Base-by-base conservation (phyloP, 1,140 invertebrate genomes). In the Laupala kohalensis region DNA sequence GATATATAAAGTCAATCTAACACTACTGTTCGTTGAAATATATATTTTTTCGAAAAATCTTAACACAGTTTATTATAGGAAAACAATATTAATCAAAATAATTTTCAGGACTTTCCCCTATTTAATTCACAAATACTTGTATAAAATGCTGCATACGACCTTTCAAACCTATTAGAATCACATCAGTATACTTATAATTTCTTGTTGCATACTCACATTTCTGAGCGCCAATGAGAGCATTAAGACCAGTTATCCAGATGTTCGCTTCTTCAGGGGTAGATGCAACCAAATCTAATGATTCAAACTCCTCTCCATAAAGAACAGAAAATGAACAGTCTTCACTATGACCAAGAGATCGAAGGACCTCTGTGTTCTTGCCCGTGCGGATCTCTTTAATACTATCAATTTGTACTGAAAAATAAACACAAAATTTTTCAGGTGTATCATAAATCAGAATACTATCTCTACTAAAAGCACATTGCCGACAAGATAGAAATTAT, bases 271-370 rank as follows among this genome's bases (percentile, higher is more conserved):
- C 86, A 9, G 86, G 80, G 25, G 83, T 81, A 66, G 83, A 80
- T 15, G 88, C 87, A 67, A 89, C 83, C 67, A 89, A 77, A 78
- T 89, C 87, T 65, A 89, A 79, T 25, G 84, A 84, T 66, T 86
- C 84, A 78, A 84, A 88, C 53, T 84, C 81, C 62, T 87, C 85
- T 15, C 86, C 86, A 75, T 87, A 86, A 63, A 89, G 83, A 62
- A 89, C 85, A 30, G 87, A 87, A 76, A 89, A 89, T 62, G 85
- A 83, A 77, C 87, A 87, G 72, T 88, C 87, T 74, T 87, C 81
- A 68, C 79, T 77, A 75, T 83, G 84, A 72, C 80, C 76, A 64
- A 79, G 78, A 13, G 79, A 78, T 69, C 85, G 78, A 24, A 88
- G 76, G 2, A 84, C 80, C 69, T 87, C 87, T 5, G 86, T 87